A percentile compares a stretch with the other conserved stretches of the same genome.
phyloP scores from a whole-genome alignment of 2,888 invertebrate genomes.

The Cosmia trapezina region DNA sequence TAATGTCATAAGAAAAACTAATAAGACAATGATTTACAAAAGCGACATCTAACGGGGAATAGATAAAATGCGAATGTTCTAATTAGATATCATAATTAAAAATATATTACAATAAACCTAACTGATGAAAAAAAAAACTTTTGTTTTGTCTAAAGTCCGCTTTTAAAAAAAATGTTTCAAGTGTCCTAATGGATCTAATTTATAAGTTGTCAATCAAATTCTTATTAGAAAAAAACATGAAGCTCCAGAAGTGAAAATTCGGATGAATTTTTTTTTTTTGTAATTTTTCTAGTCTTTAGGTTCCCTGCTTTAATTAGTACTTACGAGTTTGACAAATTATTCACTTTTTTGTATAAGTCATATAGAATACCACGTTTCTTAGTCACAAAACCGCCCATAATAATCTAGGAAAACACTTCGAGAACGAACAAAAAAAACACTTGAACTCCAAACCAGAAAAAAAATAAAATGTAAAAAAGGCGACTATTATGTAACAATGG shows the following conservation, averaged over 20 bases:
- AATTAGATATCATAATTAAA: slow-evolving; percentile 29
- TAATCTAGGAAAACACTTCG: not conserved
- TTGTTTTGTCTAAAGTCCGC: not conserved
- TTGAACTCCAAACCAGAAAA: slow-evolving; percentile 22
- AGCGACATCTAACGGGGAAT: slow-evolving; percentile 63
- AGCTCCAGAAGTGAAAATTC: not conserved
- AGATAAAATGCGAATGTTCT: slow-evolving; percentile 37
- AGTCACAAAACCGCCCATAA: not conserved
- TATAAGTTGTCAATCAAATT: not conserved
- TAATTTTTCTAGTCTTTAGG: not conserved
- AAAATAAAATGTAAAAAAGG: slow-evolving; percentile 38
- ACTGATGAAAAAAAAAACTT: too few species aligned
- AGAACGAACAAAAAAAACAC: slow-evolving; percentile 27
- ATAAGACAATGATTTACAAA: slow-evolving; percentile 1
- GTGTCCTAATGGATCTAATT: not conserved
- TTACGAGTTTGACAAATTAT: not conserved
- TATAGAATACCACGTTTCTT: not conserved
- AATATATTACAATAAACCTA: not conserved
- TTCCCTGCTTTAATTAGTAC: too few species aligned
- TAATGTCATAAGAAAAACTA: slow-evolving; percentile 34
- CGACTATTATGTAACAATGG: slow-evolving; percentile 78
- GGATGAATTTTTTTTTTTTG: not conserved
- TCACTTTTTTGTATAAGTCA: not conserved
- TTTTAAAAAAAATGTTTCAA: not conserved
- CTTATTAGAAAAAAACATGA: slow-evolving; percentile 6